phyloP scores from a whole-genome alignment of 2,888 invertebrate genomes.

The Podabrus alpinus region DNA sequence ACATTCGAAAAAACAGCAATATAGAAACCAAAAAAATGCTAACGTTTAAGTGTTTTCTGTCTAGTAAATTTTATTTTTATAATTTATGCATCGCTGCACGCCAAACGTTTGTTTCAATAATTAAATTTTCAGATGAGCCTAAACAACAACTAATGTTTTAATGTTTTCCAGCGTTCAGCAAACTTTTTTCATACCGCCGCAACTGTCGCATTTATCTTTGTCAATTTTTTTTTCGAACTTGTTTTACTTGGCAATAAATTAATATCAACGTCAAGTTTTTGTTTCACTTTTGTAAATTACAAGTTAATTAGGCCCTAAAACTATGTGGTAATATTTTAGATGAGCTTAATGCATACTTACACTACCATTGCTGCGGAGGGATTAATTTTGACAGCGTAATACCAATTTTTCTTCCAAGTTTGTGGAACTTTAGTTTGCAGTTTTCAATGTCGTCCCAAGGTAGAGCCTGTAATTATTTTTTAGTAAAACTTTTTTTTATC shows the following conservation, averaged over 20 bases:
- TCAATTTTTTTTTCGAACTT: background rate
- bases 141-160: background rate
- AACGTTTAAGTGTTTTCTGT: background rate
- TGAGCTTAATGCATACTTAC: constrained; percentile 9
- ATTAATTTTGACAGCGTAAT: constrained; percentile 3
- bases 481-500: background rate
- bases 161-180: background rate
- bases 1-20: background rate
- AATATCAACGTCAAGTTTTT: background rate
- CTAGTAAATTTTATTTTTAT: background rate
- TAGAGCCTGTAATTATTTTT: background rate
- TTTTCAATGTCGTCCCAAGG: background rate
- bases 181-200: background rate
- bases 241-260: background rate
- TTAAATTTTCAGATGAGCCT: background rate
- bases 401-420: background rate
- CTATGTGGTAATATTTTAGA: background rate
- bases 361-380: constrained; percentile 7
- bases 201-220: background rate
- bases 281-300: background rate
- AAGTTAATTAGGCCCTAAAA: background rate
- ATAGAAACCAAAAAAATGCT: background rate
- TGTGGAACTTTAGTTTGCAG: background rate
- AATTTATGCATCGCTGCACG: background rate
- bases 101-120: background rate